A percentile compares a stretch with the other conserved stretches of the same genome.
These are phyloP conservation scores for Apamea monoglypha DNA, from an alignment of 2,888 invertebrate genomes.

Conservation along the genomic window DNA sequence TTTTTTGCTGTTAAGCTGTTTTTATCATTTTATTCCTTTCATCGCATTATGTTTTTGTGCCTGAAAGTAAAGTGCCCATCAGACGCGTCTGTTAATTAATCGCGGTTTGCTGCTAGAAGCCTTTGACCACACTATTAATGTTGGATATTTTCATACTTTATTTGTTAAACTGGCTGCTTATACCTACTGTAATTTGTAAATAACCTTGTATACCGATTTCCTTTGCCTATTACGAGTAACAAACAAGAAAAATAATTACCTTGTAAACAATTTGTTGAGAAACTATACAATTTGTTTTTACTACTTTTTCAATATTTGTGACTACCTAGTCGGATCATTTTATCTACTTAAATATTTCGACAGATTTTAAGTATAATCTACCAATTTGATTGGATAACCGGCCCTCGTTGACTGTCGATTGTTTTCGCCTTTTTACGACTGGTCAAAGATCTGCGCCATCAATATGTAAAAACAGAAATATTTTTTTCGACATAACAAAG, in stretches of 20 bases:
- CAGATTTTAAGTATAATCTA: background rate
- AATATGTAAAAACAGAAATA: background rate
- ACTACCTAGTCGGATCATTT: background rate
- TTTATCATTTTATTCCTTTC: slow-evolving; percentile 2
- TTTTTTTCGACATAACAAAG: too few relatives aligned
- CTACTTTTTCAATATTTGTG: background rate
- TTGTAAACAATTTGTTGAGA: too few relatives aligned
- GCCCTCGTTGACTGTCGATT: background rate
- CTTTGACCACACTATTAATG: slow-evolving; percentile 9
- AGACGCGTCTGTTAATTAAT: background rate
- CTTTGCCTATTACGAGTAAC: background rate
- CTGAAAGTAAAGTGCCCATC: background rate
- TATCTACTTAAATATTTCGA: background rate
- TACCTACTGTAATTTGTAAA: background rate
- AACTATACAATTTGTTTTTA: background rate
- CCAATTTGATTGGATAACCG: background rate
- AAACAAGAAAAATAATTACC: background rate
- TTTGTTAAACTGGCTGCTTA: background rate
- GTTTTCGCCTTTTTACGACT: background rate
- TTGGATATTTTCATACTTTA: background rate
- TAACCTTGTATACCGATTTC: background rate
- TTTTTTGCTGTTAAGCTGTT: background rate
- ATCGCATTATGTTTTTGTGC: background rate
- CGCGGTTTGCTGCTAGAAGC: slow-evolving; percentile 15
- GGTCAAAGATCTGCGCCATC: background rate